These are phyloP conservation scores for Torymus tubicola DNA, from an alignment of 2,888 invertebrate genomes.

Conservation along the genomic window DNA sequence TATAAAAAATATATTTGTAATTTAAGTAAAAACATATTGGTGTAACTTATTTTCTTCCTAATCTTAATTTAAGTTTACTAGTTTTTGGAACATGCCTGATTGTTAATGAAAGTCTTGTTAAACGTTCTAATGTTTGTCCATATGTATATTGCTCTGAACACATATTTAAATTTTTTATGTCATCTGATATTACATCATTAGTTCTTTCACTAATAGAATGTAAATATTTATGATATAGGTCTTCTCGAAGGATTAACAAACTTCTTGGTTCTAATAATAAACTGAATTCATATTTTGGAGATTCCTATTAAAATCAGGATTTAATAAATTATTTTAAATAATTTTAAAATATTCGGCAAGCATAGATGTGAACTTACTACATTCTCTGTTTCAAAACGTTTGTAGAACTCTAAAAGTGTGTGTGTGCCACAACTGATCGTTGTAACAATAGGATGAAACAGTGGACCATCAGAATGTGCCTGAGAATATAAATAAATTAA, in stretches of 20 bases:
- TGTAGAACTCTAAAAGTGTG: constrained; percentile 90
- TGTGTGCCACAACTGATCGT: constrained; percentile 96
- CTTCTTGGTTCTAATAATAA: constrained; percentile 92
- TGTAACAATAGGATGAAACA: constrained; percentile 94
- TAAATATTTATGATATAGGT: constrained; percentile 89
- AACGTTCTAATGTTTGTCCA: constrained; percentile 80
- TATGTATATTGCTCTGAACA: constrained; percentile 79
- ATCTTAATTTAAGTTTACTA: constrained; percentile 84
- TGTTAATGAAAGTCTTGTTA: constrained; percentile 91
- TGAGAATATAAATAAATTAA: constrained; percentile 63
- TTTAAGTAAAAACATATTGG: constrained; percentile 41
- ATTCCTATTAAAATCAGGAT: constrained; percentile 60
- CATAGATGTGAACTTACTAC: constrained; percentile 59
- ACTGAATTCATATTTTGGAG: constrained; percentile 80
- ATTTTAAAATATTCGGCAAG: constrained; percentile 1
- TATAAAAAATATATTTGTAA: constrained; percentile 51
- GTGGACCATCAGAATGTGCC: constrained; percentile 96
- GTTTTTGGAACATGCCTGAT: constrained; percentile 94
- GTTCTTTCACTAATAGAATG: constrained; percentile 89
- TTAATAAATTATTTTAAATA: constrained; percentile 20
- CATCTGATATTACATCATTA: constrained; percentile 80
- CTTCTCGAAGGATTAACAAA: constrained; percentile 88
- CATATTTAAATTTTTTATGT: constrained; percentile 82
- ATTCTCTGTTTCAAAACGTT: constrained; percentile 76
- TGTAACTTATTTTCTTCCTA: constrained; percentile 68